Conservation (phyloP, 2,888 invertebrate species). For the Lepidocyrtinus sp. region DNA sequence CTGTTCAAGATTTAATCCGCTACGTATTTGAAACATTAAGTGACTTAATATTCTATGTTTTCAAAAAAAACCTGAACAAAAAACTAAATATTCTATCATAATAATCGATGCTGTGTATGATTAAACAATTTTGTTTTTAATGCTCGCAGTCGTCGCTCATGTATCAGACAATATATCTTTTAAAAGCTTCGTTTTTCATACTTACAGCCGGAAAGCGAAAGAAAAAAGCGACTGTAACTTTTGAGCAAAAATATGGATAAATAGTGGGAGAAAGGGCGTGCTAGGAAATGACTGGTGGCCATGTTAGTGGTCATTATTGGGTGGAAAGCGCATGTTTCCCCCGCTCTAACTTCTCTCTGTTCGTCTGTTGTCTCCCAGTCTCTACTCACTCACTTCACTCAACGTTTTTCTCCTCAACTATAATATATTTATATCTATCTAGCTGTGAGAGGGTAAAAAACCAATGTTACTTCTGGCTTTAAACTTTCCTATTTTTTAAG, state of each 20-base stretch:
- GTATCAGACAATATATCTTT: too few species aligned
- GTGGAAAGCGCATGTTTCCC: constrained; percentile 70
- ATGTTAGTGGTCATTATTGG: constrained; percentile 71
- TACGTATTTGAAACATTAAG: too few species aligned
- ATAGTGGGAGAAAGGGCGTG: constrained; percentile 68
- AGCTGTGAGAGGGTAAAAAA: not conserved
- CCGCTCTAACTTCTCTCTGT: constrained; percentile 59
- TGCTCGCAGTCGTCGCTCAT: too few species aligned
- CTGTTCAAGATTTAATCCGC: too few species aligned
- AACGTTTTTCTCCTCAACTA: constrained; percentile 20
- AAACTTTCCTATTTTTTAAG: constrained; percentile 9
- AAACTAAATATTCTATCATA: too few species aligned
- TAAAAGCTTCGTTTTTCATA: too few species aligned
- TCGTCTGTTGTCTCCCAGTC: constrained; percentile 12
- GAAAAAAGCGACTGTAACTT: too few species aligned
- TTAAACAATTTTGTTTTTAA: too few species aligned
- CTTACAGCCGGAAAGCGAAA: constrained; percentile 1
- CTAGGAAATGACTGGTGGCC: constrained; percentile 71
- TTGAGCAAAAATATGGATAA: not conserved
- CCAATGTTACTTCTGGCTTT: constrained; percentile 7
- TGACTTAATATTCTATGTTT: too few species aligned
- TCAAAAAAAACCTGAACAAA: too few species aligned
- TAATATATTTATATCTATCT: constrained; percentile 18
- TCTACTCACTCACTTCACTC: constrained; percentile 11
- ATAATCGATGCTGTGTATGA: too few species aligned